Conservation (phyloP, 2,797 vertebrate species). For the Spondyliosoma cantharus region DNA sequence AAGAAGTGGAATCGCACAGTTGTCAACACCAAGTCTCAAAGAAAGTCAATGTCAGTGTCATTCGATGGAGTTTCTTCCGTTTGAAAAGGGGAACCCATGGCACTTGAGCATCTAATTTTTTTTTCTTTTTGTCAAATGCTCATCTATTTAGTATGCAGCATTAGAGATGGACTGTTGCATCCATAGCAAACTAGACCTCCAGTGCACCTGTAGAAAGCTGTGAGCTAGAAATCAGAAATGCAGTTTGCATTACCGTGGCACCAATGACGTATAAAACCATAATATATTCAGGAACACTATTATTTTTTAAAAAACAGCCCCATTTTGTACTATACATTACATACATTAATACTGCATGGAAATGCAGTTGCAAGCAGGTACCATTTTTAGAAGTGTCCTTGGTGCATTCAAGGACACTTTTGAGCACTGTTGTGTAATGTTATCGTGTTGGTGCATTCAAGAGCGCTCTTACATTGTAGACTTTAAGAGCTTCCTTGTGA, state of each 20-base stretch:
- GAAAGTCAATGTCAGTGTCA: not conserved
- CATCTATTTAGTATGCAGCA: too few species aligned
- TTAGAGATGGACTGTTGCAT: too few species aligned
- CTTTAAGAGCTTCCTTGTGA: not conserved
- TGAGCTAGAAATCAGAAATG: not conserved
- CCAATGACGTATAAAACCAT: not conserved
- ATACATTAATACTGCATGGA: conserved; percentile 3
- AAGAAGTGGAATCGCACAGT: not conserved
- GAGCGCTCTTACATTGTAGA: not conserved
- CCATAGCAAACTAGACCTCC: not conserved
- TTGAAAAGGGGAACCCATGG: not conserved
- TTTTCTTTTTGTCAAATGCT: not conserved
- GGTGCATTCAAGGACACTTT: not conserved
- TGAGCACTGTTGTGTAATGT: not conserved
- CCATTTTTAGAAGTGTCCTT: conserved; percentile 17
- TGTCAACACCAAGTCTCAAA: not conserved
- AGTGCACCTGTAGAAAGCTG: not conserved
- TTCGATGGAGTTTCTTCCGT: not conserved
- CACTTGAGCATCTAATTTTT: not conserved
- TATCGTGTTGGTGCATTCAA: not conserved
- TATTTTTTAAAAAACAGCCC: not conserved
- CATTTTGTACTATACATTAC: not conserved
- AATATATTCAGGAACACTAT: not conserved
- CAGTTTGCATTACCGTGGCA: not conserved
- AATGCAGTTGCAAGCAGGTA: conserved; percentile 1